phyloP scores from a whole-genome alignment of 1,140 invertebrate genomes.

The Piezodorus guildinii region DNA sequence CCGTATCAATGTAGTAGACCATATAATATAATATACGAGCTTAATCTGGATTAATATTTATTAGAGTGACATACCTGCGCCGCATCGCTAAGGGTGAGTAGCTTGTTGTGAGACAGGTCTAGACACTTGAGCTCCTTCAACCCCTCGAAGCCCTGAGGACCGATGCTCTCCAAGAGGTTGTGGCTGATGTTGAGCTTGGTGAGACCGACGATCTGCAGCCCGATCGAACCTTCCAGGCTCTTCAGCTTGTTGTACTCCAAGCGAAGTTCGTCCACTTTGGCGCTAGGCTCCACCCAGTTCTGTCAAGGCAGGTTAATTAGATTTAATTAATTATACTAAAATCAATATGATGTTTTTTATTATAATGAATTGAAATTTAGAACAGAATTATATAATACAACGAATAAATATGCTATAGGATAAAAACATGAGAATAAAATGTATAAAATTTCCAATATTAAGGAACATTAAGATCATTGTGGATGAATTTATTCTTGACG shows the following conservation, averaged over 20 bases:
- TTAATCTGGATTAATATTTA: background rate
- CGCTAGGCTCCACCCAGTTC: constrained; percentile 60
- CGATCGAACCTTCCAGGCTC: constrained; percentile 56
- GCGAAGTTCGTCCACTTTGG: constrained; percentile 51
- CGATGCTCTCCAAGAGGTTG: constrained; percentile 56
- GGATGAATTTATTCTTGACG: too few relatives aligned
- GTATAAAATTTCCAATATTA: too few relatives aligned
- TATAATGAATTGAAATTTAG: too few relatives aligned
- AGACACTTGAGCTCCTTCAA: constrained; percentile 54
- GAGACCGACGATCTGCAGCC: constrained; percentile 47
- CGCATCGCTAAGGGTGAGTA: constrained; percentile 61
- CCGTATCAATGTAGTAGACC: too few relatives aligned
- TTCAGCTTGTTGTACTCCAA: constrained; percentile 59
- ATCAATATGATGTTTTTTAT: too few relatives aligned
- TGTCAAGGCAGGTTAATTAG: constrained; percentile 33
- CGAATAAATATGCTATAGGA: too few relatives aligned
- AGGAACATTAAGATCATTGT: too few relatives aligned
- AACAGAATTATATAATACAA: too few relatives aligned
- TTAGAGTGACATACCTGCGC: constrained; percentile 50
- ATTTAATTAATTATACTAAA: background rate
- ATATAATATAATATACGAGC: too few relatives aligned
- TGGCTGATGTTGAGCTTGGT: constrained; percentile 57
- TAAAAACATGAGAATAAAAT: too few relatives aligned
- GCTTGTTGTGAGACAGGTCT: constrained; percentile 62
- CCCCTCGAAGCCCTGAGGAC: constrained; percentile 59